Evolutionary conservation across 1,140 invertebrate genomes (phyloP).

Genomic region (Vanessa atalanta): DNA sequence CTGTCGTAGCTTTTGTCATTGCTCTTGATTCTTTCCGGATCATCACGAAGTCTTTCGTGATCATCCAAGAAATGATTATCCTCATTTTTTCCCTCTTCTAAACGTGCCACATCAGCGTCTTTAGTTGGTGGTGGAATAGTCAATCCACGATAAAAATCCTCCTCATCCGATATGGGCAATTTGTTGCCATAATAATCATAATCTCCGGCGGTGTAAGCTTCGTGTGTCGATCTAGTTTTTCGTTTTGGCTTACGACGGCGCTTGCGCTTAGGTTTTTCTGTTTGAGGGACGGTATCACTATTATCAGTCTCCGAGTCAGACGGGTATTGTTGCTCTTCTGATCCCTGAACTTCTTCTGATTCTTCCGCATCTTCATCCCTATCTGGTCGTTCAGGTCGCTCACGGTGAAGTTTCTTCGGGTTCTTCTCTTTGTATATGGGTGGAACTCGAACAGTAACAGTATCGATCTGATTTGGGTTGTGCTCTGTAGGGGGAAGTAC

Average conservation of each 20-base stretch:
- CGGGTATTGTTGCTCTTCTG: constrained; percentile 41
- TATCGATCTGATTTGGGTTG: constrained; percentile 77
- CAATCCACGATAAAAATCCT: constrained; percentile 53
- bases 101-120: constrained; percentile 55
- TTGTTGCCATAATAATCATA: constrained; percentile 71
- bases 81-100: constrained; percentile 48
- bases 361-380: constrained; percentile 49
- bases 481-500: constrained; percentile 77
- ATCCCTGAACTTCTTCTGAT: constrained; percentile 35
- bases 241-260: constrained; percentile 62
- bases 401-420: constrained; percentile 69
- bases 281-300: constrained; percentile 40
- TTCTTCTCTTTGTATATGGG: constrained; percentile 75
- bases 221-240: constrained; percentile 46
- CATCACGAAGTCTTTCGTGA: constrained; percentile 51
- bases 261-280: constrained; percentile 55
- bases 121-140: constrained; percentile 56
- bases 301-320: constrained; percentile 56
- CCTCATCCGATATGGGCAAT: constrained; percentile 59
- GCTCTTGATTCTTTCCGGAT: constrained; percentile 40
- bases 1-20: constrained; percentile 16
- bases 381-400: constrained; percentile 49
- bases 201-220: constrained; percentile 55
- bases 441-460: constrained; percentile 75
- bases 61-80: constrained; percentile 61